Percentiles rank a stretch among this genome's conserved stretches.
Evolutionary conservation across 2,113 vertebrate species (phyloP).

Genomic region (Tragelaphus scriptus): DNA sequence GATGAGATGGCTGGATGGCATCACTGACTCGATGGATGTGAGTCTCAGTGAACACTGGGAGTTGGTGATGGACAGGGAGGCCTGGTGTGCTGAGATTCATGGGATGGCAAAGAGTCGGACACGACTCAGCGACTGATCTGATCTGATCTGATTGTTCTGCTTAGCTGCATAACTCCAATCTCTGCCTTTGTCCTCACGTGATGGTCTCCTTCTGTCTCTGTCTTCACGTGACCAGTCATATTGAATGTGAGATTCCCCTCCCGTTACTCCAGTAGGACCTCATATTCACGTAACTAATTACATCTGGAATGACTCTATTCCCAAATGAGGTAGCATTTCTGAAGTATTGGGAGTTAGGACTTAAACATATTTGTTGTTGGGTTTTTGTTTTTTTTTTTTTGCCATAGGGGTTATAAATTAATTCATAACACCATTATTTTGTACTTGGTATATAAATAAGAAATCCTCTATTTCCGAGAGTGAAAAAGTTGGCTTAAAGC

Average conservation of each 20-base stretch:
- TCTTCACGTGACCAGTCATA: neutral
- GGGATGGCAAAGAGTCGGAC: no score
- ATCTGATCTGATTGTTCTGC: no score
- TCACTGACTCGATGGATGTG: no score
- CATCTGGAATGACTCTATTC: neutral
- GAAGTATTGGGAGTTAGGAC: neutral
- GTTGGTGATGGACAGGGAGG: no score
- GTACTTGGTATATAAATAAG: neutral
- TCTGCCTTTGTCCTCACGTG: neutral
- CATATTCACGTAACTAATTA: neutral
- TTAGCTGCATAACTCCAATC: neutral
- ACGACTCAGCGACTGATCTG: no score
- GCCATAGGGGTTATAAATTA: neutral
- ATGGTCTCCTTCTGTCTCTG: neutral
- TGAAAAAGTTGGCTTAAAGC: no score
- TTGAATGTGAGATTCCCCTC: neutral
- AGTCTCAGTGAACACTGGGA: no score
- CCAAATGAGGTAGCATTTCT: neutral
- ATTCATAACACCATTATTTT: neutral
- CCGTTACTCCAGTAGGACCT: neutral
- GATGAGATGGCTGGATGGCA: no score
- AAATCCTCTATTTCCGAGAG: neutral
- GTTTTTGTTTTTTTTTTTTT: neutral
- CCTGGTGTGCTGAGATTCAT: no score
- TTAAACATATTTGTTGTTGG: neutral